phyloP scores from a whole-genome alignment of 2,888 invertebrate species.

The Dryobotodes eremita region DNA sequence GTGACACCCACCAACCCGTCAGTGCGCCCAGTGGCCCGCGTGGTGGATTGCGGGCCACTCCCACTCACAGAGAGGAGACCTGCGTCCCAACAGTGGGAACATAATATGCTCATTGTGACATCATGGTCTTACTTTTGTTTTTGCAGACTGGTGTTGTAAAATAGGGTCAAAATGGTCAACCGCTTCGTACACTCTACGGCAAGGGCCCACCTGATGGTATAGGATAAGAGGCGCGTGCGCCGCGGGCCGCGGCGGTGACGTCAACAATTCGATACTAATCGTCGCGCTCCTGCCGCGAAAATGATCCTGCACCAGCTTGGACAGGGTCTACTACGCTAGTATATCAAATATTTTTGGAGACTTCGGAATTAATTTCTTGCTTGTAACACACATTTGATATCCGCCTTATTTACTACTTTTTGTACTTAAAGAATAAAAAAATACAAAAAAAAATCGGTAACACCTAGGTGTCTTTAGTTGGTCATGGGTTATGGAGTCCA shows the following conservation, averaged over 20 bases:
- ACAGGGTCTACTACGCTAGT: conserved; percentile 34
- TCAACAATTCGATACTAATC: conserved; percentile 54
- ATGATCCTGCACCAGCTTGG: conserved; percentile 24
- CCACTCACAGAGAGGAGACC: no score
- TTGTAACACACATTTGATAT: neutral
- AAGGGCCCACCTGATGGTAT: conserved; percentile 9
- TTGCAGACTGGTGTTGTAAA: neutral
- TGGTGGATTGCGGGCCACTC: no score
- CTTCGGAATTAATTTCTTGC: neutral
- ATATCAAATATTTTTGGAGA: neutral
- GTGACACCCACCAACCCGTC: no score
- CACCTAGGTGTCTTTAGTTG: neutral
- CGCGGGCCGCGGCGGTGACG: conserved; percentile 47
- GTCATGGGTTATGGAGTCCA: neutral
- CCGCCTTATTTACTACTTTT: no score
- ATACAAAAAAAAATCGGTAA: neutral
- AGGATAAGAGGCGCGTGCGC: neutral
- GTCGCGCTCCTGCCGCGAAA: conserved; percentile 13
- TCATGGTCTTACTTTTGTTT: neutral
- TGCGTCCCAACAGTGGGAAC: no score
- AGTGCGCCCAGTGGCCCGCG: no score
- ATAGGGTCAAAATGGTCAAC: conserved; percentile 3
- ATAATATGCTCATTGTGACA: no score
- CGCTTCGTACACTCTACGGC: conserved; percentile 21
- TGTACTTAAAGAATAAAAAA: no score